Percentiles rank a stretch among this genome's conserved stretches.
Evolutionary conservation across 2,888 invertebrate genomes (phyloP).

Genomic region (Eristalis intricaria): DNA sequence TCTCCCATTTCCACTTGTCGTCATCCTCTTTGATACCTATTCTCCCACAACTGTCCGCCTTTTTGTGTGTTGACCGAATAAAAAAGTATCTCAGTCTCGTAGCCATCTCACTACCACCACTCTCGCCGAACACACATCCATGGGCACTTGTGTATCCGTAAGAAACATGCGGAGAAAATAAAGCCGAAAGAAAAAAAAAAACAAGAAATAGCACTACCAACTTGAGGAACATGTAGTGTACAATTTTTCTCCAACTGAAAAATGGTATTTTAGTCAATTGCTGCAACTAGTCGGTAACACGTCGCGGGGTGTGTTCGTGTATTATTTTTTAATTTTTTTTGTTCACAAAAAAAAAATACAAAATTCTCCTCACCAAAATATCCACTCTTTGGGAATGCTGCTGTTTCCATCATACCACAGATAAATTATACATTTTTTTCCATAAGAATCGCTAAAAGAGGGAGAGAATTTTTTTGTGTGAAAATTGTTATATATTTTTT

Average conservation of each 20-base stretch:
- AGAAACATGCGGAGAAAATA: constrained; percentile 31
- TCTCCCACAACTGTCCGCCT: neutral
- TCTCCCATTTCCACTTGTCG: neutral
- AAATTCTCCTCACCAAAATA: constrained; percentile 1
- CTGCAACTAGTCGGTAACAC: constrained; percentile 65
- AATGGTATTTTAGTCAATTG: constrained; percentile 63
- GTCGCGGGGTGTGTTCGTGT: constrained; percentile 53
- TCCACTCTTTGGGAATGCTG: constrained; percentile 48
- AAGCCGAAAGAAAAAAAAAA: constrained; percentile 54
- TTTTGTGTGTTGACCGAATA: neutral
- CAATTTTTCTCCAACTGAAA: constrained; percentile 61
- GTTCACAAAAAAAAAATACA: neutral
- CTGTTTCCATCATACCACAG: constrained; percentile 32
- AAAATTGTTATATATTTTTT: constrained; percentile 9
- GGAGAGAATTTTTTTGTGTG: constrained; percentile 2
- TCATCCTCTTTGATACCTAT: neutral
- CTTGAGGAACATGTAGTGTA: constrained; percentile 32
- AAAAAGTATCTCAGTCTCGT: constrained; percentile 31
- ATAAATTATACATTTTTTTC: constrained; percentile 52
- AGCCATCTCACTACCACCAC: neutral
- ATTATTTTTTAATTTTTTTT: constrained; percentile 52
- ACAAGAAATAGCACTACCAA: constrained; percentile 45
- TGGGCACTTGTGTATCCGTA: neutral
- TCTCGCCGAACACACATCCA: neutral
- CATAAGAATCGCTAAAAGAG: constrained; percentile 3